A percentile compares a stretch with the other conserved stretches of the same genome.
phyloP scores from a whole-genome alignment of 1,140 invertebrate species.

The Ridgeia piscesae region DNA sequence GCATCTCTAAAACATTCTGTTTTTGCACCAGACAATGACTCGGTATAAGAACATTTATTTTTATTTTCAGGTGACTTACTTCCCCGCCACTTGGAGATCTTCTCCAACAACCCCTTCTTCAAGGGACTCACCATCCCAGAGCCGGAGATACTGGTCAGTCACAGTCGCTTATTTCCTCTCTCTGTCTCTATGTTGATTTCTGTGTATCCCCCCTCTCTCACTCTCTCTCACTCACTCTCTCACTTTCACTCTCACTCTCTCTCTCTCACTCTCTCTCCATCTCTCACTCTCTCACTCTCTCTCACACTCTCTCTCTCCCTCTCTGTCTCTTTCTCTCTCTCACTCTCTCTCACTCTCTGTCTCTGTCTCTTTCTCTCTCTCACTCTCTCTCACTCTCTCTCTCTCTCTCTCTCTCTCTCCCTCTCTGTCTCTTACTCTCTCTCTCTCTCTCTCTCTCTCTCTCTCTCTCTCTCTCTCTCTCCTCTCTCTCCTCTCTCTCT shows the following conservation, averaged over 20 bases:
- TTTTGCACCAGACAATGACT: not conserved
- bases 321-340: too few relatives aligned
- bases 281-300: too few relatives aligned
- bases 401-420: too few relatives aligned
- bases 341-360: too few relatives aligned
- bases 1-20: not conserved
- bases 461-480: too few relatives aligned
- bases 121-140: constrained; percentile 83
- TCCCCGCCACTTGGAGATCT: constrained; percentile 91
- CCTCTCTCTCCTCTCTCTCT: too few relatives aligned
- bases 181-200: not conserved
- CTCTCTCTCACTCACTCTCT: not conserved
- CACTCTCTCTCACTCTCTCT: too few relatives aligned
- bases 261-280: too few relatives aligned
- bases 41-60: constrained; percentile 9
- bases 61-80: constrained; percentile 75
- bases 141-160: constrained; percentile 63
- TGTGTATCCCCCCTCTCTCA: not conserved
- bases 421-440: too few relatives aligned
- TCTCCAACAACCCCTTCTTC: constrained; percentile 94
- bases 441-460: too few relatives aligned
- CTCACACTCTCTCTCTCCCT: too few relatives aligned
- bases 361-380: too few relatives aligned
- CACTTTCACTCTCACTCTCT: not conserved
- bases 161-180: constrained; percentile 1